Base-by-base conservation (phyloP, 2,888 invertebrate species). In the Omphaloscelis lunosa region DNA sequence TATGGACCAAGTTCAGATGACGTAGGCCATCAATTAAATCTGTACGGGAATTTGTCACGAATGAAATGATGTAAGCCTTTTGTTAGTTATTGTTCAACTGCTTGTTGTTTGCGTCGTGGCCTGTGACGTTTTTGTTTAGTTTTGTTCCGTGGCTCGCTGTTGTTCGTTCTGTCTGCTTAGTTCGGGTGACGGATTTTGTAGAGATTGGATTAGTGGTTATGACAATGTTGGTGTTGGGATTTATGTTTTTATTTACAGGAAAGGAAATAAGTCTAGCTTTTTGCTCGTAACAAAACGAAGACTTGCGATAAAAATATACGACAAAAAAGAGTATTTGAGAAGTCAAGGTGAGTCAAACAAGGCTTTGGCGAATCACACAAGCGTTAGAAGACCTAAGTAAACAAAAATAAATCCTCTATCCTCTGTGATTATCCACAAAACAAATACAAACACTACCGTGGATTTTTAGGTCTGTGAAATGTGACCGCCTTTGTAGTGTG, bases 21-120 rank as follows among this genome's bases (percentile, higher is more conserved):
- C 91, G 90, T 89, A 89, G 92, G 89, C 92, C 92, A 92, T 93
- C 93, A 93, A 94, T 95, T 95, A 94, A 94, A 92, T 92, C 87
- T 88, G 90, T 89, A 91, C 88, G 90, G 86, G 86, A 88, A 89
- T 89, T 92, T 89, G 90, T 90, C 87, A 89, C 90, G 86, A 87
- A 75, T 84, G 79, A 85, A 84, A 86, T 89, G 73, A 89, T 79
- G 83, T 85, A 87, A 83, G 81, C 79, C 77, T 84, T 83, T 82
- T 86, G 80, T 87, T 88, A 83, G 77, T 82, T 85, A 72, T 82
- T 84, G 84, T 83, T 84, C 63, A 78, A 88, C 83, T 77, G 80
- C 77, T 83, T 83, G 75, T 71, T 85, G 85, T 83, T 85, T 75
- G 63, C 53, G 58, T 70, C 74, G 71, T 85, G 72, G 71, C 29